Evolutionary conservation across 2,113 vertebrate species (phyloP).

Genomic region (Passerina amoena): DNA sequence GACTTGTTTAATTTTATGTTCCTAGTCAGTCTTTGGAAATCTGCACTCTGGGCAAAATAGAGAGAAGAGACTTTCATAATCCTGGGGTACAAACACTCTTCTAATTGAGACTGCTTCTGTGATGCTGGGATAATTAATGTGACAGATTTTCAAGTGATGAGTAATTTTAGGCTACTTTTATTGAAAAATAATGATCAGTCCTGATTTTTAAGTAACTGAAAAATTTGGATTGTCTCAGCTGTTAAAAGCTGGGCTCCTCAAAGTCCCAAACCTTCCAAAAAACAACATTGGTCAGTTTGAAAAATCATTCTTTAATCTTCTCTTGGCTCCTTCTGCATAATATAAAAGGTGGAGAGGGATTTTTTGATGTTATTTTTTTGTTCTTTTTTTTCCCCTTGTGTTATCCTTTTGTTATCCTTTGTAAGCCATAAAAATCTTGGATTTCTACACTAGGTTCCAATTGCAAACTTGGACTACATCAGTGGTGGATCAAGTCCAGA

Average conservation of each 20-base stretch:
- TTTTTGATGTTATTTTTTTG: fast-evolving
- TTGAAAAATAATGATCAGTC: not conserved
- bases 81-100: not conserved
- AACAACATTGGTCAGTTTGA: not conserved
- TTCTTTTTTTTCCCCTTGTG: too few species aligned
- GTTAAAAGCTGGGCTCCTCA: not conserved
- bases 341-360: not conserved
- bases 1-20: not conserved
- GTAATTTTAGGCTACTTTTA: not conserved
- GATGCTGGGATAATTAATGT: not conserved
- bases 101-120: not conserved
- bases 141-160: not conserved
- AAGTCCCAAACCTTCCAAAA: not conserved
- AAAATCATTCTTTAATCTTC: not conserved
- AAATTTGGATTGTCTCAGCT: not conserved
- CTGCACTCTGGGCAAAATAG: not conserved
- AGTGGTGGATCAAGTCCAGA: slow-evolving; percentile 28
- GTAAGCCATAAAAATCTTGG: not conserved
- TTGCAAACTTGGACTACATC: slow-evolving; percentile 21
- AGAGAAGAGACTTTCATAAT: not conserved
- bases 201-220: not conserved
- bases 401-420: not conserved
- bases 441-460: not conserved
- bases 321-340: not conserved
- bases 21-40: not conserved